These are phyloP conservation scores for Leucophenga montana DNA, from an alignment of 2,888 invertebrate genomes.

Conservation along the genomic window DNA sequence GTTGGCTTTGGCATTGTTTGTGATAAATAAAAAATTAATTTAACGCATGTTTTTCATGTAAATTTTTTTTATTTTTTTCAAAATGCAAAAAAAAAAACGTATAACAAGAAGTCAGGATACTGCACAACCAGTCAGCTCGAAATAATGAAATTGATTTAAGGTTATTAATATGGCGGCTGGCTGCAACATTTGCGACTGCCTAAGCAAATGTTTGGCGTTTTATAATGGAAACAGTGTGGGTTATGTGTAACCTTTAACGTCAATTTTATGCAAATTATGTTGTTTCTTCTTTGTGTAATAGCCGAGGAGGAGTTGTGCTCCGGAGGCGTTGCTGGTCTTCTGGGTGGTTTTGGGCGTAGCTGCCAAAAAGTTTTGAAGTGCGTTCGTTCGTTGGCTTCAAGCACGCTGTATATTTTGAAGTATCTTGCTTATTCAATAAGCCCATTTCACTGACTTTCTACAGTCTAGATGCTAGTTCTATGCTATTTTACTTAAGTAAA, in stretches of 20 bases:
- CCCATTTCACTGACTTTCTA: slow-evolving; percentile 56
- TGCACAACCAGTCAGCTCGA: slow-evolving; percentile 13
- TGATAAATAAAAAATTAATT: slow-evolving; percentile 67
- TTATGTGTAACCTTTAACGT: slow-evolving; percentile 71
- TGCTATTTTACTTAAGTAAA: slow-evolving; percentile 62
- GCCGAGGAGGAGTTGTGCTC: slow-evolving; percentile 22
- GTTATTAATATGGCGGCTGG: slow-evolving; percentile 57
- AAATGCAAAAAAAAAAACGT: neutral
- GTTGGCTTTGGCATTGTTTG: slow-evolving; percentile 39
- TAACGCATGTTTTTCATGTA: slow-evolving; percentile 63
- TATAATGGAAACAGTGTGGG: slow-evolving; percentile 44
- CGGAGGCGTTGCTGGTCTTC: slow-evolving; percentile 27
- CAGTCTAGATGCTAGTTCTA: slow-evolving; percentile 7
- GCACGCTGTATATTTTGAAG: slow-evolving; percentile 66
- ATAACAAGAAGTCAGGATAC: neutral
- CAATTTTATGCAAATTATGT: slow-evolving; percentile 73
- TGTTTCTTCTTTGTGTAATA: slow-evolving; percentile 55
- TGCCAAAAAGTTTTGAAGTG: slow-evolving; percentile 31
- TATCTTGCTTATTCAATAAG: slow-evolving; percentile 72
- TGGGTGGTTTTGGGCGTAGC: slow-evolving; percentile 31
- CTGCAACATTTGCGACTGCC: slow-evolving; percentile 40
- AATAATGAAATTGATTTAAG: slow-evolving; percentile 69
- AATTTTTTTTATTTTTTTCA: neutral
- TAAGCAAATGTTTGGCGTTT: slow-evolving; percentile 70
- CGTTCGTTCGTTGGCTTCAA: slow-evolving; percentile 15